Evolutionary conservation across 2,797 vertebrate genomes (phyloP).

Genomic region (Nyctalus aviator): DNA sequence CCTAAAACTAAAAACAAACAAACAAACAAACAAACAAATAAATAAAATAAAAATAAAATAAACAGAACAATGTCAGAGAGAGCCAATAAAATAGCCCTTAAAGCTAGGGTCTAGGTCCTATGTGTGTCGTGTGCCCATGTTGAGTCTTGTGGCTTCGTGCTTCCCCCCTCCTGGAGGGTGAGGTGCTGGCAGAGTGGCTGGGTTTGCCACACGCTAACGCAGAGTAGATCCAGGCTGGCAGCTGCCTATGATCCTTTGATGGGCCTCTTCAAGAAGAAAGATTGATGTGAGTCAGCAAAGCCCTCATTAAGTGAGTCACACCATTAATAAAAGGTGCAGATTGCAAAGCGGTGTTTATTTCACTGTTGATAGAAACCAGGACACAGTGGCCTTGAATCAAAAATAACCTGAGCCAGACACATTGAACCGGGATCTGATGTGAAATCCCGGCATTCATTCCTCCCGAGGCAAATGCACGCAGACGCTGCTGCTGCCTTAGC

Average conservation of each 20-base stretch:
- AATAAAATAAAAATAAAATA: neutral
- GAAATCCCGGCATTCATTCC: conserved; percentile 14
- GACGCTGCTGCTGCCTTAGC: neutral
- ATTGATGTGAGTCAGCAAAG: conserved; percentile 72
- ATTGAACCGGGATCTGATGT: conserved; percentile 49
- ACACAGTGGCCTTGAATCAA: neutral
- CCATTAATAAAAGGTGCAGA: conserved; percentile 66
- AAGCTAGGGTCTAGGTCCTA: neutral
- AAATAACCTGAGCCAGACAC: conserved; percentile 51
- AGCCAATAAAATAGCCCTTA: conserved; percentile 7
- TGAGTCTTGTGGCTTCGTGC: neutral
- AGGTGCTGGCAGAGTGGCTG: neutral
- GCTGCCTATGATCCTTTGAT: conserved; percentile 66
- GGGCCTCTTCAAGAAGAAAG: conserved; percentile 69
- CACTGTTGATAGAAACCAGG: conserved; percentile 72
- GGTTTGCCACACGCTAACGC: conserved; percentile 15
- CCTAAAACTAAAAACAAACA: neutral
- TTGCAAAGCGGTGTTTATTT: conserved; percentile 76
- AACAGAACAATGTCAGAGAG: conserved; percentile 46
- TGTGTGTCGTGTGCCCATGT: conserved; percentile 18
- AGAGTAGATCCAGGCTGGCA: conserved; percentile 62
- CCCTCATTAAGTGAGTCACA: conserved; percentile 78
- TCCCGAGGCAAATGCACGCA: neutral
- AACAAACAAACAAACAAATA: neutral
- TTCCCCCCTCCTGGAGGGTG: neutral